Evolutionary conservation across 2,797 vertebrate species (phyloP), one percentile per base, ranked within the genome.

Genomic region (Mastacembelus armatus): DNA sequence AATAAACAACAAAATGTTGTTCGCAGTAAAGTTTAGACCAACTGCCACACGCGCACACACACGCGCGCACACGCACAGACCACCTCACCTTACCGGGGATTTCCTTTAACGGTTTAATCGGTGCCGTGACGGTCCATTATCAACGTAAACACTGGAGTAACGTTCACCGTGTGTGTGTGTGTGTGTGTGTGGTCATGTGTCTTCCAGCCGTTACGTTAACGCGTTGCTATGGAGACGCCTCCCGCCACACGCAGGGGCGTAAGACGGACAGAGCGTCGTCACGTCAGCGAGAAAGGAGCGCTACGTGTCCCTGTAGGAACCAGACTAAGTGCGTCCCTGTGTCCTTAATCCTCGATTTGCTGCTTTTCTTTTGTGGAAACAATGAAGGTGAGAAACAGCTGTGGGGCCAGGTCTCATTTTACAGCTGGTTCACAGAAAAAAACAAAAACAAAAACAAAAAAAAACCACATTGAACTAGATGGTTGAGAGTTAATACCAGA

Each of bases 91-190:
- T 24, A 7, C 24, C 7, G 32, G 10, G 50, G 57, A 18, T 30
- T 68, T 49, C 24, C 59, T 43, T 48, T 3, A 18, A 48, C 52
- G 18, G 24, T 55, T 30, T 33, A 56, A 71, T 59, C 59, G 15
- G 18, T 4, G 7, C n/a, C 4, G 2, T 42, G n/a, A 75, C 18
- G 45, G 45, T 47, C 73, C 26, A 39, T 18, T 52, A 27, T 30
- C 51, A 48, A 5, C 49, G 67, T 73, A 62, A 79, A 82, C 80
- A 65, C 64, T 3, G 56, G 30, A 72, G 71, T 30, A 64, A 47
- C 11, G 26, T 57, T n/a, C 7, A 7, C 16, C 27, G 22, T 50
- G 33, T 39, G n/a, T 40, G 35, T 29, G 44, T 21, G 10, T 14
- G 55, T 44, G 50, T 42, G 84, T 56, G 36, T 14, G 56, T 0